phyloP scores from a whole-genome alignment of 2,113 vertebrate species.

The Cheilinus undulatus region DNA sequence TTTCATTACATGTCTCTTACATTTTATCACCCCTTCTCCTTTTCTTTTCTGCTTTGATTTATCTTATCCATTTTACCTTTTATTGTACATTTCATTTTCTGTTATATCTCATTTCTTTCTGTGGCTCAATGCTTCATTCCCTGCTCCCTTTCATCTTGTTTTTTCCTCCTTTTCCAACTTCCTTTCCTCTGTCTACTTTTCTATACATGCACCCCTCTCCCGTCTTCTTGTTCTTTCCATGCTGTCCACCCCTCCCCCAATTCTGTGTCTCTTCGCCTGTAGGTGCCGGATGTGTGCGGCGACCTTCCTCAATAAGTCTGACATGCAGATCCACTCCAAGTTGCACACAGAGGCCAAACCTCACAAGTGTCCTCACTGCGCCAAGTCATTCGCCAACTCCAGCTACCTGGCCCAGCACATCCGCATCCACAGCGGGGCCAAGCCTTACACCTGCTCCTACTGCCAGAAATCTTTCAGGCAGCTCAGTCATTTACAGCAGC shows the following conservation, averaged over 20 bases:
- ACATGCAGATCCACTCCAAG: slow-evolving; percentile 99
- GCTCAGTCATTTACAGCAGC: slow-evolving; percentile 99
- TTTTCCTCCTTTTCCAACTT: neutral
- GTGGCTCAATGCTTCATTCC: slow-evolving; percentile 27
- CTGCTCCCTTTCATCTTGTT: slow-evolving; percentile 13
- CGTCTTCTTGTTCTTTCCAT: slow-evolving; percentile 61
- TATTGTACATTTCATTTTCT: slow-evolving; percentile 28
- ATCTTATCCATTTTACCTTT: slow-evolving; percentile 26
- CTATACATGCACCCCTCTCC: slow-evolving; percentile 33
- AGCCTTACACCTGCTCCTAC: slow-evolving; percentile 99
- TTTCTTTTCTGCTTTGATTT: slow-evolving; percentile 31
- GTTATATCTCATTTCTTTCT: slow-evolving; percentile 43
- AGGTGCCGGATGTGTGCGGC: slow-evolving; percentile 99
- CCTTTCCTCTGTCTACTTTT: slow-evolving; percentile 27
- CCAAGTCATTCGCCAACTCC: slow-evolving; percentile 99
- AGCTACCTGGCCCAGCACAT: slow-evolving; percentile 99
- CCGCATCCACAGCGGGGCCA: slow-evolving; percentile 99
- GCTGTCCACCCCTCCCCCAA: slow-evolving; percentile 68
- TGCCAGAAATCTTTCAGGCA: slow-evolving; percentile 99
- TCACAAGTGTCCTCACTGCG: slow-evolving; percentile 99
- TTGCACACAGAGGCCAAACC: slow-evolving; percentile 99
- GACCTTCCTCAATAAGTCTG: slow-evolving; percentile 99
- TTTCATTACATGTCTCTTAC: slow-evolving; percentile 32
- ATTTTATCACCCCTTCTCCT: slow-evolving; percentile 1
- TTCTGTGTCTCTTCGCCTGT: slow-evolving; percentile 84